These are phyloP conservation scores for Rhodeus uyekii DNA, from an alignment of 2,797 vertebrate genomes.

Conservation along the genomic window DNA sequence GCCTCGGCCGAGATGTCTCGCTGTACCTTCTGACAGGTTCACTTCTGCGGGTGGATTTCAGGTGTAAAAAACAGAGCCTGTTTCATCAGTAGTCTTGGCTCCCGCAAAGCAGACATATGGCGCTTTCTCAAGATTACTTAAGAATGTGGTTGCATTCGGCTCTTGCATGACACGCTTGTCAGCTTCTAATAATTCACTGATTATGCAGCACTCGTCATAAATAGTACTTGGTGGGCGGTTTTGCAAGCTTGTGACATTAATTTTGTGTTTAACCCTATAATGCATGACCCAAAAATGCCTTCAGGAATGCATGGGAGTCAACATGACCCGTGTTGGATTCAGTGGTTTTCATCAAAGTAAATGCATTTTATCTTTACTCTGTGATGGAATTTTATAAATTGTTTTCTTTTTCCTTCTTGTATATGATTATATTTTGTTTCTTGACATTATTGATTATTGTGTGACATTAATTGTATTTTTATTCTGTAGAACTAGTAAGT, in stretches of 20 bases:
- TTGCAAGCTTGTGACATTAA: neutral
- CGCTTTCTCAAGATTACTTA: slow-evolving; percentile 35
- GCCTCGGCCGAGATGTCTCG: slow-evolving; percentile 32
- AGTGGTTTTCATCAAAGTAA: neutral
- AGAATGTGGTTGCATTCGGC: slow-evolving; percentile 14
- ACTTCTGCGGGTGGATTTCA: slow-evolving; percentile 28
- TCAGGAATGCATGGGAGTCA: neutral
- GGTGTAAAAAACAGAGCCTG: slow-evolving; percentile 15
- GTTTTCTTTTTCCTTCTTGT: too few species aligned
- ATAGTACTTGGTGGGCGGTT: neutral
- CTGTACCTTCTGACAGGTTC: slow-evolving; percentile 43
- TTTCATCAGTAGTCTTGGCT: slow-evolving; percentile 38
- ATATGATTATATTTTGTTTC: too few species aligned
- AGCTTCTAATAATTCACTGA: neutral
- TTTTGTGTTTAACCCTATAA: neutral
- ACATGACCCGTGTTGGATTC: neutral
- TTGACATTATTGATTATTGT: too few species aligned
- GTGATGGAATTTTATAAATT: too few species aligned
- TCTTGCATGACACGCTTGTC: neutral
- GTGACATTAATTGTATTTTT: too few species aligned
- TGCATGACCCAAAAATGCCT: neutral
- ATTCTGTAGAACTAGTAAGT: too few species aligned
- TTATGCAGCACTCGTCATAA: neutral
- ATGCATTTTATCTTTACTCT: neutral
- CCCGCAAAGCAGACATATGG: slow-evolving; percentile 38